These are phyloP conservation scores for Nomia melanderi DNA, from an alignment of 1,140 invertebrate species.

Conservation along the genomic window DNA sequence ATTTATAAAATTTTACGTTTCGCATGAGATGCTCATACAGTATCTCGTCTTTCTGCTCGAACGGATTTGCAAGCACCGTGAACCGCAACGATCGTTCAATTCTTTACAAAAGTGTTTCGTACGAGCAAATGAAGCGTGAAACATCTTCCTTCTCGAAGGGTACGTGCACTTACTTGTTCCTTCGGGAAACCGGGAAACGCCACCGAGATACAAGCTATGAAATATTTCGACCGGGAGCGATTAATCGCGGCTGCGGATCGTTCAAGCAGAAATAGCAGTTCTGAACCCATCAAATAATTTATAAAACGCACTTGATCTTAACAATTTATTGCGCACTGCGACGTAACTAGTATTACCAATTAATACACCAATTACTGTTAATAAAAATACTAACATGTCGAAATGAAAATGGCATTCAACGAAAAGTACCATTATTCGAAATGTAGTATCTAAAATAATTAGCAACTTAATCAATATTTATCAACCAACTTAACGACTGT, in stretches of 20 bases:
- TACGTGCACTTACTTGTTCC: constrained; percentile 13
- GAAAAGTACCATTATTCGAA: too few species aligned
- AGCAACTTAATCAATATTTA: too few species aligned
- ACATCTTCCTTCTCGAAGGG: constrained; percentile 48
- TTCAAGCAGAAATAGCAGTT: constrained; percentile 60
- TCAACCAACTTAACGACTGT: too few species aligned
- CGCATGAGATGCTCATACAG: neutral
- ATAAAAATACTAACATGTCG: too few species aligned
- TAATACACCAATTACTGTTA: too few species aligned
- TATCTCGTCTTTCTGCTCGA: constrained; percentile 34
- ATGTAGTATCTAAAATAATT: too few species aligned
- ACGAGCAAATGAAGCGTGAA: constrained; percentile 58
- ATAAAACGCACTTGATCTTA: constrained; percentile 32
- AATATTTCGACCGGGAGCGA: constrained; percentile 63
- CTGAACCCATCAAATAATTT: constrained; percentile 62
- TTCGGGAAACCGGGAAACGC: neutral
- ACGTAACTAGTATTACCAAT: constrained; percentile 10
- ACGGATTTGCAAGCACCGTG: constrained; percentile 32
- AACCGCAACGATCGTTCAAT: constrained; percentile 42
- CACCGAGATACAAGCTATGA: constrained; percentile 55
- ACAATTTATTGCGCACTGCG: constrained; percentile 50
- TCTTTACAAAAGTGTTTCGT: constrained; percentile 43
- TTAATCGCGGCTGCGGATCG: constrained; percentile 62
- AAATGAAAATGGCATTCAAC: too few species aligned
- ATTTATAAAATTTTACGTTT: constrained; percentile 8